Percentiles rank a stretch among this genome's conserved stretches.
These are phyloP conservation scores for Tetraodon nigroviridis DNA, from an alignment of 2,113 vertebrate species.

Conservation along the genomic window DNA sequence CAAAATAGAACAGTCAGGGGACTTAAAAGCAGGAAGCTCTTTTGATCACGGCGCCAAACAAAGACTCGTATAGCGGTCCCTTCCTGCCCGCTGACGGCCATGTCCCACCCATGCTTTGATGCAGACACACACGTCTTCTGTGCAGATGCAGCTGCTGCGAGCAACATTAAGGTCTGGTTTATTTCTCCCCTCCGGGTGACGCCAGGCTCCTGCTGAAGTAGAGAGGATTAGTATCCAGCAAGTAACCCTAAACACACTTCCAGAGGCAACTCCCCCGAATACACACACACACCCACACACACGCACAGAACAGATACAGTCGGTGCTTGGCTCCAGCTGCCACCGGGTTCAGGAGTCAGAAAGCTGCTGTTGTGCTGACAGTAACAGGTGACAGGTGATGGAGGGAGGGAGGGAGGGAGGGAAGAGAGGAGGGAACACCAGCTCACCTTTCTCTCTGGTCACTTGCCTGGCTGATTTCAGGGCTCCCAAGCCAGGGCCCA, in stretches of 20 bases:
- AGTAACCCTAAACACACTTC: constrained; percentile 15
- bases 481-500: constrained; percentile 5
- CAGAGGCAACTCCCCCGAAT: background rate
- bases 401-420: constrained; percentile 8
- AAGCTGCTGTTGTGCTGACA: constrained; percentile 40
- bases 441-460: constrained; percentile 38
- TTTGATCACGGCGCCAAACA: constrained; percentile 44
- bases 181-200: constrained; percentile 14
- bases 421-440: constrained; percentile 9
- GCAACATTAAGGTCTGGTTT: constrained; percentile 2
- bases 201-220: constrained; percentile 25
- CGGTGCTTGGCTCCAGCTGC: constrained; percentile 38
- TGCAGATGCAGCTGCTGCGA: constrained; percentile 18
- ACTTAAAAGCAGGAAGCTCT: constrained; percentile 37
- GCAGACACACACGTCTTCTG: background rate
- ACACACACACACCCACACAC: background rate
- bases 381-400: constrained; percentile 58
- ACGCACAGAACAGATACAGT: constrained; percentile 1
- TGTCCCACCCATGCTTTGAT: constrained; percentile 33
- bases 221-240: constrained; percentile 16
- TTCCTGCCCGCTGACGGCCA: constrained; percentile 15
- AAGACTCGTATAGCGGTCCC: constrained; percentile 19
- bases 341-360: constrained; percentile 11
- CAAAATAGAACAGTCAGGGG: background rate
- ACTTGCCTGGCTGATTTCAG: constrained; percentile 21